Conservation (phyloP, 2,888 invertebrate species). For the Stictocephala bisonia region DNA sequence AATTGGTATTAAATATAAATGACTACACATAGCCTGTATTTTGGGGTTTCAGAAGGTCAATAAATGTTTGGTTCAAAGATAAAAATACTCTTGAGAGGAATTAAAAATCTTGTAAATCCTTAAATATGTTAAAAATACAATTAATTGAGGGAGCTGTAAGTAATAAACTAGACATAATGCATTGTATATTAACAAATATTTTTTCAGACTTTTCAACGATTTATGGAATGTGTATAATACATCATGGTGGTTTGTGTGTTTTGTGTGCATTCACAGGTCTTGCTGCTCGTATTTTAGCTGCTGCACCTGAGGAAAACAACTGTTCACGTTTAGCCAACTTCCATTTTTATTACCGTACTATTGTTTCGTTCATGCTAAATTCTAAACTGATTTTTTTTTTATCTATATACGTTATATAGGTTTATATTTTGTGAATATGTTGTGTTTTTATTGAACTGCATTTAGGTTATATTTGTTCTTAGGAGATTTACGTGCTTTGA, state of each 20-base stretch:
- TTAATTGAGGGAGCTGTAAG: no score
- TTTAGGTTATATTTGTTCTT: constrained; percentile 37
- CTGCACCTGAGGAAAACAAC: constrained; percentile 22
- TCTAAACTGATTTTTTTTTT: constrained; percentile 9
- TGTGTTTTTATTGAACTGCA: constrained; percentile 38
- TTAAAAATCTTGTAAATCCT: no score
- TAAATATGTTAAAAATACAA: no score
- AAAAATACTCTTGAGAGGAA: no score
- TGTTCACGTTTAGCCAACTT: constrained; percentile 7
- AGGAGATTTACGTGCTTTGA: constrained; percentile 11
- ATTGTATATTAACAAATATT: no score
- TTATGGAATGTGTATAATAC: constrained; percentile 32
- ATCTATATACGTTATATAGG: constrained; percentile 28
- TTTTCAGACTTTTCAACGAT: constrained; percentile 16
- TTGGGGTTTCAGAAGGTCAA: no score
- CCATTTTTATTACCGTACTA: constrained; percentile 21
- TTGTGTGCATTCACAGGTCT: constrained; percentile 46
- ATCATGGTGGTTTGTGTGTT: constrained; percentile 45
- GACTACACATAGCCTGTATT: no score
- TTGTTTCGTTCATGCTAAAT: constrained; percentile 5
- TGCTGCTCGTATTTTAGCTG: constrained; percentile 41
- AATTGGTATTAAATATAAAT: no score
- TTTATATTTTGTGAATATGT: constrained; percentile 27
- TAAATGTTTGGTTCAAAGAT: no score
- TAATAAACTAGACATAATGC: no score